phyloP scores from a whole-genome alignment of 2,113 vertebrate genomes.

The Sceloporus undulatus region DNA sequence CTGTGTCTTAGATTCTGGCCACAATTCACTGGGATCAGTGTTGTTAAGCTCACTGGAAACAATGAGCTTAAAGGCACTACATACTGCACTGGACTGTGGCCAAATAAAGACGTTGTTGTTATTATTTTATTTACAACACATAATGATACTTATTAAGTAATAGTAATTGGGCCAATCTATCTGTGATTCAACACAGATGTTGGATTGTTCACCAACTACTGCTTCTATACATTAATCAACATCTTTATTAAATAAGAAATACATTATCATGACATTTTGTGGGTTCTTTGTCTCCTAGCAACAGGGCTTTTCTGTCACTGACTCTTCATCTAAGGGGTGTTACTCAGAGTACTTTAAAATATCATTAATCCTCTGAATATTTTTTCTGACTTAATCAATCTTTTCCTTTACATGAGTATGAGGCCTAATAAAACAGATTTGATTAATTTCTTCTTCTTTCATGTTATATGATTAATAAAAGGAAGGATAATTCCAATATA shows the following conservation, averaged over 20 bases:
- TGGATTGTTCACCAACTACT: neutral
- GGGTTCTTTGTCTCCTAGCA: slow-evolving; percentile 31
- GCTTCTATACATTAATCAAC: neutral
- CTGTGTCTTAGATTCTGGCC: too few relatives aligned
- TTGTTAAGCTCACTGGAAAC: neutral
- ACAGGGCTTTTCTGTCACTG: neutral
- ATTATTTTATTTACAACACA: neutral
- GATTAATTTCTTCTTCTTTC: slow-evolving; percentile 24
- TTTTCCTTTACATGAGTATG: slow-evolving; percentile 30
- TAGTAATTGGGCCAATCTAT: neutral
- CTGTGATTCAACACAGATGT: neutral
- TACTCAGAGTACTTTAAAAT: slow-evolving; percentile 27
- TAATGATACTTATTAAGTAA: neutral
- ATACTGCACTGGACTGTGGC: neutral
- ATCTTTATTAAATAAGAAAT: slow-evolving; percentile 34
- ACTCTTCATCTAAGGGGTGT: slow-evolving; percentile 12
- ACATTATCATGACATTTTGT: slow-evolving; percentile 29
- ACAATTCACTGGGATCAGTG: neutral
- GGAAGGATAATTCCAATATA: slow-evolving; percentile 16
- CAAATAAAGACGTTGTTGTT: neutral
- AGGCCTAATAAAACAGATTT: slow-evolving; percentile 37
- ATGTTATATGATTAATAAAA: slow-evolving; percentile 27
- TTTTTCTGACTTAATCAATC: slow-evolving; percentile 26
- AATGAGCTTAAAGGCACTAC: neutral
- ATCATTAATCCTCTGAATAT: slow-evolving; percentile 15